phyloP scores from a whole-genome alignment of 1,140 invertebrate genomes.

The Hyles vespertilio region DNA sequence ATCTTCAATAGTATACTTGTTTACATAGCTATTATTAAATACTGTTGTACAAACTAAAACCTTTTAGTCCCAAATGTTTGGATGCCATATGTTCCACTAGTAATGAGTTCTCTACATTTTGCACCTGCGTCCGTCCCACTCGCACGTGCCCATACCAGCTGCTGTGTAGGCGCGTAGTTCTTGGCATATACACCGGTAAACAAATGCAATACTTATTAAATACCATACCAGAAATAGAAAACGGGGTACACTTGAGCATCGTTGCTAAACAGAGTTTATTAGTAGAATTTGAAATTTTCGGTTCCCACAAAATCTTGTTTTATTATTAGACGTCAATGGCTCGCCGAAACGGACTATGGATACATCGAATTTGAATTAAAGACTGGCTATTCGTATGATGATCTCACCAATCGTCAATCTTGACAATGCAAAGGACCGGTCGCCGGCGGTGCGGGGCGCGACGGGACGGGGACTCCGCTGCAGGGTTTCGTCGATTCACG shows the following conservation, averaged over 20 bases:
- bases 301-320: not conserved
- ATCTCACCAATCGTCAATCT: constrained; percentile 71
- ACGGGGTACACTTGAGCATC: not conserved
- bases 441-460: constrained; percentile 38
- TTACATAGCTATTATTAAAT: too few relatives aligned
- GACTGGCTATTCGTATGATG: constrained; percentile 47
- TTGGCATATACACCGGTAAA: too few relatives aligned
- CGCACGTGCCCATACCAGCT: constrained; percentile 61
- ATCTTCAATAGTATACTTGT: too few relatives aligned
- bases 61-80: too few relatives aligned
- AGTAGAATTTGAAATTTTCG: too few relatives aligned
- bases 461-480: constrained; percentile 49
- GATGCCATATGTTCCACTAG: constrained; percentile 44
- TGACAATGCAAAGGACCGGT: constrained; percentile 72
- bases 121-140: constrained; percentile 68
- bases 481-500: constrained; percentile 57
- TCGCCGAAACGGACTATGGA: constrained; percentile 12
- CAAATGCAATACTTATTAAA: too few relatives aligned
- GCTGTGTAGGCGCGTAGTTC: constrained; percentile 10
- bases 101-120: constrained; percentile 34
- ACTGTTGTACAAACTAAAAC: too few relatives aligned
- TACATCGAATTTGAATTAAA: constrained; percentile 51
- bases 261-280: too few relatives aligned
- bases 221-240: not conserved
- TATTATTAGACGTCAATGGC: not conserved